Conservation (phyloP, 2,113 vertebrate genomes). For the Serinus canaria region DNA sequence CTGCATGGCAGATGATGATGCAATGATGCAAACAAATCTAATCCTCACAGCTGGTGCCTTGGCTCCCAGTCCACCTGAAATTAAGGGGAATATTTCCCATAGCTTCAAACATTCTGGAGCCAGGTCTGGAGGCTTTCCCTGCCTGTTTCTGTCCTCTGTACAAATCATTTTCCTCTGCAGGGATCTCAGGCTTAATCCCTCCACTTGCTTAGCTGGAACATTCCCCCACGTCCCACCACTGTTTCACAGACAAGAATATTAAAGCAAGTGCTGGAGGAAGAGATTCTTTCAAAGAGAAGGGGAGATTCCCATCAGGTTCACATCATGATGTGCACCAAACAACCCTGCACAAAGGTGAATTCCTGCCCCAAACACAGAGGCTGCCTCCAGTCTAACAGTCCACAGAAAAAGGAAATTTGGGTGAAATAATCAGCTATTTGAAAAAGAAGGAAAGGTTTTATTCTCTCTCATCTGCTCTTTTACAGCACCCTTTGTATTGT, state of each 20-base stretch:
- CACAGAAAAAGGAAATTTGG: not conserved
- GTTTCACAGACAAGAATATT: not conserved
- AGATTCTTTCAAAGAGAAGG: not conserved
- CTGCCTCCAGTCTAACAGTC: not conserved
- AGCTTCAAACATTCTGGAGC: not conserved
- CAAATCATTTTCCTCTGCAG: not conserved
- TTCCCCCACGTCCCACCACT: not conserved
- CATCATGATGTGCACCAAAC: not conserved
- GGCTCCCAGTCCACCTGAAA: not conserved
- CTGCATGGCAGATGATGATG: not conserved
- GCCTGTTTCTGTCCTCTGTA: not conserved
- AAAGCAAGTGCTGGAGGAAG: not conserved
- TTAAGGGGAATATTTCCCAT: not conserved
- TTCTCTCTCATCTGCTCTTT: not conserved
- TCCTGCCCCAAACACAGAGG: not conserved
- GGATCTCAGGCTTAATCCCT: not conserved
- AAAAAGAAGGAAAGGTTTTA: not conserved
- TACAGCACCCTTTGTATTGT: not conserved
- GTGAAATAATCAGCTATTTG: not conserved
- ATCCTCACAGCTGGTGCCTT: conserved; percentile 23
- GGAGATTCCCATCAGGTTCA: not conserved
- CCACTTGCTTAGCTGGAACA: not conserved
- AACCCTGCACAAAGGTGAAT: not conserved
- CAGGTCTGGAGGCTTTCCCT: not conserved
- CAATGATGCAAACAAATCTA: conserved; percentile 17